These are phyloP conservation scores for Aspidapion aeneum DNA, from an alignment of 2,888 invertebrate genomes.

Conservation along the genomic window DNA sequence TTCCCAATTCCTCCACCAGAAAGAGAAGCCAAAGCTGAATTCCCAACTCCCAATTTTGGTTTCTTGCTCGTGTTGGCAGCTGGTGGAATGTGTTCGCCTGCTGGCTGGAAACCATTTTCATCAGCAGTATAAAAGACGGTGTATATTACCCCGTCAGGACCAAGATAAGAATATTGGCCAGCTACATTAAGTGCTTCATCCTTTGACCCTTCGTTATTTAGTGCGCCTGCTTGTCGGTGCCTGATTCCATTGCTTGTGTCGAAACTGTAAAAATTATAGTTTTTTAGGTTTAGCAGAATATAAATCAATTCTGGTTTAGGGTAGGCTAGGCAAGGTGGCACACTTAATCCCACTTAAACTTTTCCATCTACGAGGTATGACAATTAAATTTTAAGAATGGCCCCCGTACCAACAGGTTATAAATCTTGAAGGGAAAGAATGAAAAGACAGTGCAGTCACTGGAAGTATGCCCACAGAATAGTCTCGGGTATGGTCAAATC, in stretches of 20 bases:
- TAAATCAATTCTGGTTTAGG: too few species aligned
- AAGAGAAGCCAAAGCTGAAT: slow-evolving; percentile 40
- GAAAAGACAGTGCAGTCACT: too few species aligned
- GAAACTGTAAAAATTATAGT: slow-evolving; percentile 27
- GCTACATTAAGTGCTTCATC: slow-evolving; percentile 49
- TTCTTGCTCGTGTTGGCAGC: slow-evolving; percentile 33
- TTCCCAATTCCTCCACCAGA: slow-evolving; percentile 38
- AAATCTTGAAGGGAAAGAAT: too few species aligned
- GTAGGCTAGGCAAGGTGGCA: too few species aligned
- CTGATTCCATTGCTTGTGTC: slow-evolving; percentile 54
- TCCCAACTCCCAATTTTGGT: slow-evolving; percentile 40
- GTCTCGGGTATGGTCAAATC: too few species aligned
- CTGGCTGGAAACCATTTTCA: slow-evolving; percentile 53
- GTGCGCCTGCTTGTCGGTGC: slow-evolving; percentile 49
- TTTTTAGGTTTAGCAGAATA: too few species aligned
- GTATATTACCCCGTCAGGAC: slow-evolving; percentile 53
- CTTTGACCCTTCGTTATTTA: slow-evolving; percentile 50
- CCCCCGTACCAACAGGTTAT: too few species aligned
- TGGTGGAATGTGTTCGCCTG: slow-evolving; percentile 39
- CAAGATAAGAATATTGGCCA: slow-evolving; percentile 57
- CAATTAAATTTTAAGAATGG: too few species aligned
- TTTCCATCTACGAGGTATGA: too few species aligned
- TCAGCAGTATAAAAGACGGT: slow-evolving; percentile 54
- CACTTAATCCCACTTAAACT: too few species aligned
- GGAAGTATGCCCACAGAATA: too few species aligned